Evolutionary conservation across 35 echinoderm and acorn worm species (phyloP), one percentile per base, ranked within the genome.

Genomic region (Apostichopus japonicus): DNA sequence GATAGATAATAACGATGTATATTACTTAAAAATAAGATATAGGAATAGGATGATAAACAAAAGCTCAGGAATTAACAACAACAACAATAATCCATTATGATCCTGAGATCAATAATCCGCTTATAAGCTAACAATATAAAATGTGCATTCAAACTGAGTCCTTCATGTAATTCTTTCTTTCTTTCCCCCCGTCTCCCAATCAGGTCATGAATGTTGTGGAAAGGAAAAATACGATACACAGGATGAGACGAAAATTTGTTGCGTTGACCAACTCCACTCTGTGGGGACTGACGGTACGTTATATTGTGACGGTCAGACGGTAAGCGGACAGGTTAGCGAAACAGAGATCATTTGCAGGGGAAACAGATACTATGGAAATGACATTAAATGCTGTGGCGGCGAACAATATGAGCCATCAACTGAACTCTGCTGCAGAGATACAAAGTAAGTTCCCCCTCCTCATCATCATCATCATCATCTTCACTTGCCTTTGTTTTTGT

Each of bases 201-300:
- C 79, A 83, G 79, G 79, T 83, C 7, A 83, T 16, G 79, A 83
- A 54, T 83, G 79, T 83, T 55, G 79, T 83, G 79, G 79, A 55
- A 11, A 3, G 7, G 5, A 83, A 16, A 54, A 52, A 14, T 55
- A 24, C 14, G 79, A 83, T 5, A 15, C 79, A 11, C 2, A 15
- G 7, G 79, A 83, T 17, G 54, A 54, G 13, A 54, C 79, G 24
- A n/a, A 54, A 44, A 2, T 83, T 8, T 83, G 79, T 55, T 83
- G 79, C 24, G 17, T 54, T 6, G 79, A 55, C 11, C 63, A 67
- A 54, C 44, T 55, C 17, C 79, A 44, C 44, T 8, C 33, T 4
- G 13, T 54, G 3, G 54, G 6, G 8, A 17, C 7, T 54, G 79
- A 54, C 6, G 79, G 8, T 54, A 55, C 19, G 6, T 52, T 83